Percentiles rank a stretch among this genome's conserved stretches.
Evolutionary conservation across 2,113 vertebrate species (phyloP).

Genomic region (Tyrannus savana): DNA sequence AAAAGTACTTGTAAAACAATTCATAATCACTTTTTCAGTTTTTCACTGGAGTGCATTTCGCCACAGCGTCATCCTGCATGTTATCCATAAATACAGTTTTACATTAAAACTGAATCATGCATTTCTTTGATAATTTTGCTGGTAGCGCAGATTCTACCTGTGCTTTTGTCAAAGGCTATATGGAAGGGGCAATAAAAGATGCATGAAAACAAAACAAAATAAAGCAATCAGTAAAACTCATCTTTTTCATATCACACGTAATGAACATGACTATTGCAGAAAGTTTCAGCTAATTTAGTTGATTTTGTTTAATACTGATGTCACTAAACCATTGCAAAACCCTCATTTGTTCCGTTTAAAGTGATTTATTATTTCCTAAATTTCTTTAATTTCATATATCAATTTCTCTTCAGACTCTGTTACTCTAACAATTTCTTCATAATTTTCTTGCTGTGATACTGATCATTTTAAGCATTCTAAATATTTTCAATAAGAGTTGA

Average conservation of each 20-base stretch:
- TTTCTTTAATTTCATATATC: not conserved
- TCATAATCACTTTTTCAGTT: not conserved
- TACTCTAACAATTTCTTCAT: not conserved
- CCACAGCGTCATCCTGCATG: accelerated
- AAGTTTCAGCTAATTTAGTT: not conserved
- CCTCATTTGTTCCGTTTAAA: not conserved
- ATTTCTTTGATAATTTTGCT: not conserved
- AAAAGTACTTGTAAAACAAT: not conserved
- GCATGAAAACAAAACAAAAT: not conserved
- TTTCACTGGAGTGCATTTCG: not conserved
- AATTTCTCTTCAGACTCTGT: not conserved
- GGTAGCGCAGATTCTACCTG: not conserved
- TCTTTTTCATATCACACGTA: not conserved
- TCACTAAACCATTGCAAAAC: not conserved
- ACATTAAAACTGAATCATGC: accelerated
- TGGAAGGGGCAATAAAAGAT: not conserved
- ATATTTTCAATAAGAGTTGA: not conserved
- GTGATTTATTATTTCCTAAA: not conserved
- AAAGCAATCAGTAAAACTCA: not conserved
- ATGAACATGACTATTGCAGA: not conserved
- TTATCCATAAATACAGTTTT: accelerated
- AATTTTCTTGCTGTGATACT: not conserved
- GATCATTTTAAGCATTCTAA: not conserved
- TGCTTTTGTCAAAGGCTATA: not conserved
- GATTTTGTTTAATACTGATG: not conserved